These are phyloP conservation scores for Cephus sareptanus DNA, from an alignment of 2,888 invertebrate species.

Conservation along the genomic window DNA sequence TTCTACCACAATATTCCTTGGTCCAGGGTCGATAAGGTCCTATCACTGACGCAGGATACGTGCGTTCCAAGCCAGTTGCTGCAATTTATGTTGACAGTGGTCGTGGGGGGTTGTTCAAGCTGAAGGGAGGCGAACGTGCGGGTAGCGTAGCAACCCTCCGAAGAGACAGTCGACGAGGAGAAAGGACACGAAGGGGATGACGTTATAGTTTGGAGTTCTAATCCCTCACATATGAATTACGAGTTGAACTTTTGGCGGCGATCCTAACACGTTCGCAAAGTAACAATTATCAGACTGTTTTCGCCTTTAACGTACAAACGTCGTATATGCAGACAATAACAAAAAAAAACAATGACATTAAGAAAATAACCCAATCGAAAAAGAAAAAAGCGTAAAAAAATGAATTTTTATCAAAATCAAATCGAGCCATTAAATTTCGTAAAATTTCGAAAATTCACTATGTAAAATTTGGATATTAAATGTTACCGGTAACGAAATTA, in stretches of 20 bases:
- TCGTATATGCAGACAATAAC: too few species aligned
- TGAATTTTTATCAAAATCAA: too few species aligned
- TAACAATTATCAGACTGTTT: too few species aligned
- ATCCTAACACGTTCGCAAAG: neutral
- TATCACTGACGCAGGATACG: neutral
- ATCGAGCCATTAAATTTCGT: too few species aligned
- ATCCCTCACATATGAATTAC: constrained; percentile 25
- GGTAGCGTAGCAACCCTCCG: neutral
- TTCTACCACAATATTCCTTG: neutral
- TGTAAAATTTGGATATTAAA: too few species aligned
- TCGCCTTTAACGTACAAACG: too few species aligned
- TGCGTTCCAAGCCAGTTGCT: constrained; percentile 2
- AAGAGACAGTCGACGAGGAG: constrained; percentile 24
- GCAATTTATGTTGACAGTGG: constrained; percentile 32
- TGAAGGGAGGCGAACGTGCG: constrained; percentile 2
- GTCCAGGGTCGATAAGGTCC: neutral
- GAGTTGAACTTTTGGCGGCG: constrained; percentile 21
- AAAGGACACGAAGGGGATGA: neutral
- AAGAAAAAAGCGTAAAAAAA: too few species aligned
- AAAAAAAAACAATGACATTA: too few species aligned
- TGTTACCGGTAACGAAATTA: too few species aligned
- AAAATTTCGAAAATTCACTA: too few species aligned
- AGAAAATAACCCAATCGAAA: too few species aligned
- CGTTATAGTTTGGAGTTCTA: constrained; percentile 1
- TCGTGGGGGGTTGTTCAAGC: constrained; percentile 27